Evolutionary conservation across 2,888 invertebrate species (phyloP).

Genomic region (Cyrtodaria siliqua): DNA sequence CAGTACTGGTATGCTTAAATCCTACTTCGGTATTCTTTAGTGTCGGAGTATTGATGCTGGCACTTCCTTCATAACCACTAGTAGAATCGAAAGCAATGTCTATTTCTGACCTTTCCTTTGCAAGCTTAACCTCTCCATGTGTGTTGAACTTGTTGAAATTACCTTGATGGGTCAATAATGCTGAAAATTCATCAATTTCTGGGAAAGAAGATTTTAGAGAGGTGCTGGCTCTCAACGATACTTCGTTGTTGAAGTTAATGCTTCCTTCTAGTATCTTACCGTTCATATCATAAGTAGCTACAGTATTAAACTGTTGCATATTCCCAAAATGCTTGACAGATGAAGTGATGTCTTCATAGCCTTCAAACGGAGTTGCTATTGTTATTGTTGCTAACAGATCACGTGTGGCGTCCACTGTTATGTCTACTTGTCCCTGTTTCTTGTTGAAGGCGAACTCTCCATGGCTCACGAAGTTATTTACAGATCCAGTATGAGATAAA

Average conservation of each 20-base stretch:
- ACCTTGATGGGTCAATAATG: constrained; percentile 26
- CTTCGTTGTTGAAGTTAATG: constrained; percentile 12
- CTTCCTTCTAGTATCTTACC: constrained; percentile 23
- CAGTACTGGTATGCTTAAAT: constrained; percentile 12
- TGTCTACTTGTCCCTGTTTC: constrained; percentile 18
- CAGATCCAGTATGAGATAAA: constrained; percentile 33
- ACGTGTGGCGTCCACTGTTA: constrained; percentile 20
- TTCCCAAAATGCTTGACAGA: constrained; percentile 30
- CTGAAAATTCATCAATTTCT: constrained; percentile 23
- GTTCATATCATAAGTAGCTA: constrained; percentile 10
- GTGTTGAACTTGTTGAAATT: constrained; percentile 16
- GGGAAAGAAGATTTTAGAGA: constrained; percentile 36
- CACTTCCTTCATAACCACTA: constrained; percentile 23
- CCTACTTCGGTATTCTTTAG: constrained; percentile 28
- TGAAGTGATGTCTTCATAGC: constrained; percentile 25
- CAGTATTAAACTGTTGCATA: constrained; percentile 31
- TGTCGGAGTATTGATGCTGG: constrained; percentile 17
- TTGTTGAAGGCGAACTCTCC: constrained; percentile 27
- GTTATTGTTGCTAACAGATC: constrained; percentile 18
- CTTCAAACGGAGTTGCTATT: constrained; percentile 31
- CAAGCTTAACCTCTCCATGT: constrained; percentile 23
- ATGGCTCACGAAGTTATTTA: constrained; percentile 38
- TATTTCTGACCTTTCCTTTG: constrained; percentile 6
- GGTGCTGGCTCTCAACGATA: constrained; percentile 14
- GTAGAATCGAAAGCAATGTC: constrained; percentile 27